Conservation (phyloP, 2,888 invertebrate species). For the Eupithecia subumbrata region DNA sequence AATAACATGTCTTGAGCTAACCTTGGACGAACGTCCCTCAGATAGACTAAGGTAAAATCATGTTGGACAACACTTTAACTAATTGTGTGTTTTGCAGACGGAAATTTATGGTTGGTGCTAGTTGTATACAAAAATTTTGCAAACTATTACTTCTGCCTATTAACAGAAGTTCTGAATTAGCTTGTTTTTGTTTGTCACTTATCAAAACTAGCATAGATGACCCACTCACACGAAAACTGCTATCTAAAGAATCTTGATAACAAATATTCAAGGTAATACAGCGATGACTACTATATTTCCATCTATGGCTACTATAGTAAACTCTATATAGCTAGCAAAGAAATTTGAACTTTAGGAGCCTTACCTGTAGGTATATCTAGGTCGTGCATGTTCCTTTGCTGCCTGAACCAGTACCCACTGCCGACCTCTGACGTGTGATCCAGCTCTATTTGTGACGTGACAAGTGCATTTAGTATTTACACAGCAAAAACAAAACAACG, state of each 20-base stretch:
- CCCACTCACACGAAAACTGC: background rate
- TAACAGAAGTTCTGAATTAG: background rate
- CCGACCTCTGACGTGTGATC: slow-evolving; percentile 82
- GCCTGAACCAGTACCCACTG: slow-evolving; percentile 86
- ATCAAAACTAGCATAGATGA: slow-evolving; percentile 1
- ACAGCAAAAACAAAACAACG: slow-evolving; percentile 79
- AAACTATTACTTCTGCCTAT: background rate
- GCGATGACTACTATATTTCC: background rate
- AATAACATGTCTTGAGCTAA: slow-evolving; percentile 49
- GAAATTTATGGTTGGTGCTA: background rate
- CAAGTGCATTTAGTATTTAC: slow-evolving; percentile 81
- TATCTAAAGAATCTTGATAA: slow-evolving; percentile 12
- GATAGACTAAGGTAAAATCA: slow-evolving; percentile 44
- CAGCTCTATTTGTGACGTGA: slow-evolving; percentile 81
- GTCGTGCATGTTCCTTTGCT: slow-evolving; percentile 86
- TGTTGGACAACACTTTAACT: slow-evolving; percentile 23
- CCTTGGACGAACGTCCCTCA: slow-evolving; percentile 52
- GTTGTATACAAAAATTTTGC: background rate
- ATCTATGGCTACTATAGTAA: background rate
- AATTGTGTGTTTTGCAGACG: slow-evolving; percentile 8
- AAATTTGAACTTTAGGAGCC: slow-evolving; percentile 50
- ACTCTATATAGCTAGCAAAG: background rate
- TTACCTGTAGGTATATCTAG: slow-evolving; percentile 82
- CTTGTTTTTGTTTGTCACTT: background rate
- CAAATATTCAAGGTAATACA: background rate